These are phyloP conservation scores for Miniopterus natalensis DNA, from an alignment of 2,113 vertebrate species.

Conservation along the genomic window DNA sequence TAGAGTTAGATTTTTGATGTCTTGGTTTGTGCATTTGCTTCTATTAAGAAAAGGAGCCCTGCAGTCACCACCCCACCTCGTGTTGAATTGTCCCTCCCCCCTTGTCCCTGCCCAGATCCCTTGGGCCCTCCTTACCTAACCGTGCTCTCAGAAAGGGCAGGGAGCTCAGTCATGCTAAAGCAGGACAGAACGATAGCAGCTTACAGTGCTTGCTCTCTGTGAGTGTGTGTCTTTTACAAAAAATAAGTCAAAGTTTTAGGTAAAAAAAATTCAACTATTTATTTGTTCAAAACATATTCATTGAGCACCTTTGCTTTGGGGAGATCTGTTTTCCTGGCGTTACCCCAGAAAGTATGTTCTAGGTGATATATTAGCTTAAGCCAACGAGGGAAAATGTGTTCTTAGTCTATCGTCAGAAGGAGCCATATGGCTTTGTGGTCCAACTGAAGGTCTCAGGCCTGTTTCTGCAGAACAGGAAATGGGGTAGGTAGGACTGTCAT, in stretches of 20 bases:
- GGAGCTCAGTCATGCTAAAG: neutral
- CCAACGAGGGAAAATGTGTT: neutral
- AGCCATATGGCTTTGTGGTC: neutral
- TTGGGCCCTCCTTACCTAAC: neutral
- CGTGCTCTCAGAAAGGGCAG: neutral
- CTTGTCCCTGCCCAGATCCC: neutral
- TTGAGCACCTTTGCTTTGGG: neutral
- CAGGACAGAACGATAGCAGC: neutral
- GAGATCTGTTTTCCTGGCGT: neutral
- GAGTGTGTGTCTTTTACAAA: neutral
- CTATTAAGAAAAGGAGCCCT: neutral
- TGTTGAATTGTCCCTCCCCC: neutral
- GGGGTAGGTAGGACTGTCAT: fast-evolving
- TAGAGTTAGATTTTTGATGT: neutral
- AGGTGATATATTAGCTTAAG: neutral
- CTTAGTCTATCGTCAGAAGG: neutral
- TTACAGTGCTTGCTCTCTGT: neutral
- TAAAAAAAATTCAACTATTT: neutral
- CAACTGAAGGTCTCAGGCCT: neutral
- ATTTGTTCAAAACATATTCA: neutral
- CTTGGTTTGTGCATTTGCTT: neutral
- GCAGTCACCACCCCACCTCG: neutral
- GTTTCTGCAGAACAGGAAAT: neutral
- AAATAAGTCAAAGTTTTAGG: slow-evolving; percentile 11
- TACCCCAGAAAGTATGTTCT: neutral